Base-by-base conservation (phyloP, 2,797 vertebrate genomes). In the Bradypus variegatus region DNA sequence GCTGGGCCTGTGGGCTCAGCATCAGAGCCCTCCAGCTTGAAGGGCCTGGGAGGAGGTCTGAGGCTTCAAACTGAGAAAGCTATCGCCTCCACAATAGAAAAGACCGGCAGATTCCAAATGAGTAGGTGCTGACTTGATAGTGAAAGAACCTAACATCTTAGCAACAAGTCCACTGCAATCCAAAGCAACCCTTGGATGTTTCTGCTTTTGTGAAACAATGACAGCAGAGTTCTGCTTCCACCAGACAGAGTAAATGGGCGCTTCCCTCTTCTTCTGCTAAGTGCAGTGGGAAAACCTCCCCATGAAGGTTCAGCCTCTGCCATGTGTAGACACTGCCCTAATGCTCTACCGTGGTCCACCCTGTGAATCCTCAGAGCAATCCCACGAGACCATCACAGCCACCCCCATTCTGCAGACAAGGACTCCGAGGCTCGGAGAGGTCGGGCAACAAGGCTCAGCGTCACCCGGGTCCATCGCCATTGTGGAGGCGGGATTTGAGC, bases 281-380 rank as follows among this genome's bases (percentile, higher is more conserved):
- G 41, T 45, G 41, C 41, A 45, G 41, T 45, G 41, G 41, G 41
- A 45, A 45, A 45, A 45, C 41, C 41, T 45, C 41, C 41, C 41
- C 41, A 45, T 45, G 41, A 45, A 45, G 41, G 41, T 14, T 19
- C 14, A 9, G 5, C 31, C 62, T 38, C n/a, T 36, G 2, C 21
- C 60, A n/a, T 1, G 29, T n/a, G 16, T 14, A 48, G 31, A 5
- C 4, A 0, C 38, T 31, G n/a, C 31, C 19, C 11, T 6, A 7
- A 27, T 10, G 33, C 53, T 38, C 23, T 64, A 6, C 77, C 31
- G 19, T 69, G 3, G 6, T 33, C 58, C 69, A 3, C 16, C 48
- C 58, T 14, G 23, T 73, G 29, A 27, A 45, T 10, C 58, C 14
- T 19, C n/a, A 6, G 8, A 25, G 48, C 1, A 12, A 33, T 2